These are phyloP conservation scores for Sinocyclocheilus rhinocerous DNA, from an alignment of 2,113 vertebrate genomes.

Conservation along the genomic window DNA sequence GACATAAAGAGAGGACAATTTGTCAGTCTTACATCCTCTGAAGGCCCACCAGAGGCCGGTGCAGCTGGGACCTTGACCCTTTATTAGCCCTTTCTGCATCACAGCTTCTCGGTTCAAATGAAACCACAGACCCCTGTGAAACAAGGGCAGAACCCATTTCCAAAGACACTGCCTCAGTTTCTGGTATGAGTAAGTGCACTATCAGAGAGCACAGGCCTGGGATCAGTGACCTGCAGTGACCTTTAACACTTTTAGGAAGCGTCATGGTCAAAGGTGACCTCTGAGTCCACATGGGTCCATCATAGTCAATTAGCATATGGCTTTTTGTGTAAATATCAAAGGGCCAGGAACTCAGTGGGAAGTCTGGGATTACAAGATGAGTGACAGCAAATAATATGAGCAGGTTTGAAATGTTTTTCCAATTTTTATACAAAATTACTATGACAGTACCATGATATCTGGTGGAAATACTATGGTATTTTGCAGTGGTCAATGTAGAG, in stretches of 20 bases:
- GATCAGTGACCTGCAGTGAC: conserved; percentile 68
- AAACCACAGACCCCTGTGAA: conserved; percentile 50
- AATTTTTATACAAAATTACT: background rate
- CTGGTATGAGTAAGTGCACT: conserved; percentile 55
- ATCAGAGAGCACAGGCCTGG: conserved; percentile 23
- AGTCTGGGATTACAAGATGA: conserved; percentile 5
- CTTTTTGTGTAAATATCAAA: conserved; percentile 47
- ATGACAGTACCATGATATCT: background rate
- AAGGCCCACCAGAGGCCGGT: background rate
- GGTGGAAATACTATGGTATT: background rate
- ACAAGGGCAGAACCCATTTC: conserved; percentile 43
- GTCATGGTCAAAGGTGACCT: conserved; percentile 19
- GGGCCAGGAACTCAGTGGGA: background rate
- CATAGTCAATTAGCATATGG: conserved; percentile 26
- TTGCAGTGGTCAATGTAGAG: background rate
- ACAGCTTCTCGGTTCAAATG: conserved; percentile 21
- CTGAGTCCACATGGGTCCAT: conserved; percentile 35
- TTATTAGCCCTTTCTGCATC: conserved; percentile 27
- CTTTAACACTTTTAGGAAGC: conserved; percentile 63
- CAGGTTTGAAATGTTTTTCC: background rate
- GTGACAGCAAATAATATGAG: background rate
- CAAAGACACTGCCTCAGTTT: conserved; percentile 48
- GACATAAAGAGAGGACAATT: conserved; percentile 45
- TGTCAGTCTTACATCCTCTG: conserved; percentile 30
- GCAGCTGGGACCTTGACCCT: conserved; percentile 37